These are phyloP conservation scores for Microcebus lehilahytsara DNA, from an alignment of 2,113 vertebrate species.

Conservation along the genomic window DNA sequence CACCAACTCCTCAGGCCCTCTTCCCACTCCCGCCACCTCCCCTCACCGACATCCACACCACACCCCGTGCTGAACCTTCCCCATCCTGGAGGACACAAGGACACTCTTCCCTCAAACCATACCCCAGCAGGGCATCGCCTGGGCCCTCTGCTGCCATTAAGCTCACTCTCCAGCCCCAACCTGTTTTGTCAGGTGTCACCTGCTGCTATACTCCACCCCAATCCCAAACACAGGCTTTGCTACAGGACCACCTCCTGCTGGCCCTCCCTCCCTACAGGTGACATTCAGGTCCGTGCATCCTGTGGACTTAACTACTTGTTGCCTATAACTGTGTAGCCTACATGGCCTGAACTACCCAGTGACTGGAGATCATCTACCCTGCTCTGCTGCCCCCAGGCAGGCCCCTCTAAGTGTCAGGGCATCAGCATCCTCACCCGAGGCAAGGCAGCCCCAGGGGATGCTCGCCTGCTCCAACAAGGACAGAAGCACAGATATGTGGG, in stretches of 20 bases:
- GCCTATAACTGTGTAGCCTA: too few species aligned
- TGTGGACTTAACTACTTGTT: not conserved
- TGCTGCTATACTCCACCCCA: not conserved
- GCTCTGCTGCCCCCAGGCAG: not conserved
- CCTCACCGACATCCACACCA: accelerated
- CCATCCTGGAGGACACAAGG: accelerated
- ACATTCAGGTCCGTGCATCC: accelerated
- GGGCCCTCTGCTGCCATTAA: not conserved
- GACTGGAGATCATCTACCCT: not conserved
- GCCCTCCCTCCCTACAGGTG: too few species aligned
- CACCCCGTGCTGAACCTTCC: not conserved
- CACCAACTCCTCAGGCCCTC: not conserved
- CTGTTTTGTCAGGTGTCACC: not conserved
- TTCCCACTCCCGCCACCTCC: not conserved
- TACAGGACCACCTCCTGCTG: not conserved
- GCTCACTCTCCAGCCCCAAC: not conserved
- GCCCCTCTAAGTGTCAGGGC: not conserved
- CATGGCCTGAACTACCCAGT: not conserved
- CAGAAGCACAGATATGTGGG: accelerated
- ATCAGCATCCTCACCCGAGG: not conserved
- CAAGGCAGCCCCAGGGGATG: not conserved
- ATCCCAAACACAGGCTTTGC: not conserved
- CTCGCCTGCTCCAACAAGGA: not conserved
- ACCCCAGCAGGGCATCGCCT: too few species aligned
- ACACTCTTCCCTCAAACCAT: not conserved